Conservation (phyloP, 2,113 vertebrate genomes). For the Tilapia sparmanii region DNA sequence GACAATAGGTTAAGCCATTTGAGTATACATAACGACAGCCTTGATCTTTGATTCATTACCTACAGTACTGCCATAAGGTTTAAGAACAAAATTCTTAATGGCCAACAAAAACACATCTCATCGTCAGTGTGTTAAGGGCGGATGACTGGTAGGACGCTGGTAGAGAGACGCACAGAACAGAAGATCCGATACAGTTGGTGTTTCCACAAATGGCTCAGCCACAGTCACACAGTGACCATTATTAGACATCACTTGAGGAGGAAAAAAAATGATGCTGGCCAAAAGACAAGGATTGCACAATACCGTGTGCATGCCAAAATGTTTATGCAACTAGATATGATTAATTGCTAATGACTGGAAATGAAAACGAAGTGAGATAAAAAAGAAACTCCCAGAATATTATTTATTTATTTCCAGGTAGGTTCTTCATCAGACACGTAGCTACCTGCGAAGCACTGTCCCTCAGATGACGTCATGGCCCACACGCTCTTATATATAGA, state of each 20-base stretch:
- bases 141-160: not conserved
- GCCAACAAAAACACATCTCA: not conserved
- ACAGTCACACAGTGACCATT: not conserved
- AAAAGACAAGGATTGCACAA: slow-evolving; percentile 3
- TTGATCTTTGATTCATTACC: not conserved
- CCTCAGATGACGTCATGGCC: slow-evolving; percentile 33
- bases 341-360: not conserved
- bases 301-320: not conserved
- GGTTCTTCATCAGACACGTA: not conserved
- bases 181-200: not conserved
- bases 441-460: slow-evolving; percentile 1
- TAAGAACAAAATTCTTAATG: not conserved
- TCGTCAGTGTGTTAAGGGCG: not conserved
- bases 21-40: not conserved
- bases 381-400: not conserved
- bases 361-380: not conserved
- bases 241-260: not conserved
- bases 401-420: not conserved
- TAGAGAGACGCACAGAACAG: not conserved
- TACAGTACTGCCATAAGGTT: not conserved
- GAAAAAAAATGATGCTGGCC: not conserved
- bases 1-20: slow-evolving; percentile 20
- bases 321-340: slow-evolving; percentile 5
- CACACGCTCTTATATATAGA: not conserved
- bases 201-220: not conserved